A percentile compares a stretch with the other conserved stretches of the same genome.
phyloP scores from a whole-genome alignment of 2,888 invertebrate species.

The Cryptosula pallasiana region DNA sequence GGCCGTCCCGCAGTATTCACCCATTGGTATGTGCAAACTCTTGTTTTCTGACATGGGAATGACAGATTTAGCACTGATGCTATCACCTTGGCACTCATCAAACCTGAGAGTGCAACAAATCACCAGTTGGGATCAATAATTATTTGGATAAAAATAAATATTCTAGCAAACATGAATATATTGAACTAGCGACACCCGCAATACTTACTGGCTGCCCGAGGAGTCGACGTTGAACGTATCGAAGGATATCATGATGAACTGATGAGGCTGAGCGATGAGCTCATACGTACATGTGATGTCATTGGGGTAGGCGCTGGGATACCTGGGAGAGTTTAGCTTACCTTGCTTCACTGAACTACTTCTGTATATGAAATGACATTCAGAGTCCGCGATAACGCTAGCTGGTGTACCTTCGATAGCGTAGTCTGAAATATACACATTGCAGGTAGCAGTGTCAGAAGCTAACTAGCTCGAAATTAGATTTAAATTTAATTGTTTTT shows the following conservation, averaged over 20 bases:
- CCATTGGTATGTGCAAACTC: conserved; percentile 60
- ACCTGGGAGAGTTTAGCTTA: conserved; percentile 80
- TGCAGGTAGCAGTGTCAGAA: no score
- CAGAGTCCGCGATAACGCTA: conserved; percentile 66
- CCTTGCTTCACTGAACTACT: conserved; percentile 41
- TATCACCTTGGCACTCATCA: neutral
- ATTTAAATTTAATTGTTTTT: no score
- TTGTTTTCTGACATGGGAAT: conserved; percentile 1
- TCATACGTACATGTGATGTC: conserved; percentile 54
- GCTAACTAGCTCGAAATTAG: no score
- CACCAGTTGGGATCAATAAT: no score
- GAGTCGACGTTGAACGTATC: conserved; percentile 37
- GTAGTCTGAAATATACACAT: conserved; percentile 67
- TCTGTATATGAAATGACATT: conserved; percentile 80
- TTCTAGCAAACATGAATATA: no score
- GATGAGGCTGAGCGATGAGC: conserved; percentile 46
- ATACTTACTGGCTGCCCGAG: conserved; percentile 30
- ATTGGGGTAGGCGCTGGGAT: conserved; percentile 51
- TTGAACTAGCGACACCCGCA: no score
- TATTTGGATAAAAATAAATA: no score
- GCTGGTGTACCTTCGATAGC: conserved; percentile 89
- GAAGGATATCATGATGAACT: conserved; percentile 45
- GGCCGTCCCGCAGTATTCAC: conserved; percentile 83
- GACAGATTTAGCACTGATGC: neutral
- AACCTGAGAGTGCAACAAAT: no score